Base-by-base conservation (phyloP, 2,797 vertebrate genomes). In the Gila robusta region DNA sequence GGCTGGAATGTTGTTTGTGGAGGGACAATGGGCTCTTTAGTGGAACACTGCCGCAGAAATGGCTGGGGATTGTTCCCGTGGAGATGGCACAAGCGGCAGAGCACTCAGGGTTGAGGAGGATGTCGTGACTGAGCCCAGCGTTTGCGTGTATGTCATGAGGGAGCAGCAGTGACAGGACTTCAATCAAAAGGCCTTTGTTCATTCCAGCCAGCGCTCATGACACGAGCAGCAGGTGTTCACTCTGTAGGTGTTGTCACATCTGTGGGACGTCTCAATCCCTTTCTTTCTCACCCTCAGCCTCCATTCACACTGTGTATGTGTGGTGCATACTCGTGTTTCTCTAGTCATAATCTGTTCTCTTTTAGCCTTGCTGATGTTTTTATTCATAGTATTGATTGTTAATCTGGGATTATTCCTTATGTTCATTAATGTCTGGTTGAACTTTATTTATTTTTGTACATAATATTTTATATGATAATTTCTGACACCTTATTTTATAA, bases 71-170 rank as follows among this genome's bases (percentile, higher is more conserved):
- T 49, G 81, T 79, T 89, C 79, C 69, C 4, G 72, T 89, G 82
- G 85, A 49, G 35, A 84, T 39, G 4, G 28, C 47, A 74, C 49
- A 72, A 83, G 41, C 52, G 67, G 70, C 84, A 83, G 35, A 52
- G 26, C 54, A 56, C 81, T 87, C 66, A 82, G 64, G 77, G 70
- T 88, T 47, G 70, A 86, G 81, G 59, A 83, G 69, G 47, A 69
- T 86, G 84, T 86, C 78, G 82, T 89, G 85, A 89, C 85, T 73
- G 78, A 66, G 44, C 28, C 37, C 59, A 41, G 28, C 16, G 4
- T 72, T 59, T n/a, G 52, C 14, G 19, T 81, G 28, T 54, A 32
- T 83, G 32, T 67, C 39, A 52, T 54, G 28, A 19, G 66, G 52
- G 39, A 70, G 39, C 71, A 86, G 79, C 56, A 66, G 56, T 76